phyloP scores from a whole-genome alignment of 2,797 vertebrate genomes.

The Anguilla pacifica region DNA sequence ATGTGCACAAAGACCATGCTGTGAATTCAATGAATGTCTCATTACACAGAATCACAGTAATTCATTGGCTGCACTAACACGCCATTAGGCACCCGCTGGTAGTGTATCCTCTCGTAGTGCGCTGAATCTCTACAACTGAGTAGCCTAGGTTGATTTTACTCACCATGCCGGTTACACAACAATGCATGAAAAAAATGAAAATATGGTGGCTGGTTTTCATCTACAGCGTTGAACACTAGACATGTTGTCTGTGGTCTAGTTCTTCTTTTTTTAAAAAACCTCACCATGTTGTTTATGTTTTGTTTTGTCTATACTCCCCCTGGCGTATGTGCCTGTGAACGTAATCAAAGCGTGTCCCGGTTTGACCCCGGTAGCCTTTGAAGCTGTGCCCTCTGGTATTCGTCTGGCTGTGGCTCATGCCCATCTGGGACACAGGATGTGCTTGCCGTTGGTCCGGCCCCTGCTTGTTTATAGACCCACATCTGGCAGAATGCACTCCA shows the following conservation, averaged over 20 bases:
- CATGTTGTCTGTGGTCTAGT: not conserved
- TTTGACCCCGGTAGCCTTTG: not conserved
- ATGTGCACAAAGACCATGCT: too few species aligned
- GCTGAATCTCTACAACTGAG: not conserved
- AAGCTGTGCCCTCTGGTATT: not conserved
- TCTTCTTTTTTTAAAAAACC: not conserved
- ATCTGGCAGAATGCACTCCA: constrained; percentile 20
- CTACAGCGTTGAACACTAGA: not conserved
- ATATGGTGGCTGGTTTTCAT: not conserved
- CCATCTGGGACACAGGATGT: not conserved
- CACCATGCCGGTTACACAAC: not conserved
- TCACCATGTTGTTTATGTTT: not conserved
- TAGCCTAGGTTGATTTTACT: not conserved
- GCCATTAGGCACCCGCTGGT: not conserved
- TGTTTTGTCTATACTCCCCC: not conserved
- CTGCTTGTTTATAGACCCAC: constrained; percentile 26
- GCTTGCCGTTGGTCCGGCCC: not conserved
- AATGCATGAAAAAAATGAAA: not conserved
- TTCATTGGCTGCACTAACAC: too few species aligned
- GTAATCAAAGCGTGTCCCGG: not conserved
- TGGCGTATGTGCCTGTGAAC: not conserved
- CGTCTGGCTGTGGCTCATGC: not conserved
- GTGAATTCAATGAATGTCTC: too few species aligned
- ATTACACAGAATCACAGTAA: too few species aligned
- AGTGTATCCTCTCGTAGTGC: not conserved